phyloP scores from a whole-genome alignment of 2,888 invertebrate genomes.

The Caenorhabditis auriculariae region DNA sequence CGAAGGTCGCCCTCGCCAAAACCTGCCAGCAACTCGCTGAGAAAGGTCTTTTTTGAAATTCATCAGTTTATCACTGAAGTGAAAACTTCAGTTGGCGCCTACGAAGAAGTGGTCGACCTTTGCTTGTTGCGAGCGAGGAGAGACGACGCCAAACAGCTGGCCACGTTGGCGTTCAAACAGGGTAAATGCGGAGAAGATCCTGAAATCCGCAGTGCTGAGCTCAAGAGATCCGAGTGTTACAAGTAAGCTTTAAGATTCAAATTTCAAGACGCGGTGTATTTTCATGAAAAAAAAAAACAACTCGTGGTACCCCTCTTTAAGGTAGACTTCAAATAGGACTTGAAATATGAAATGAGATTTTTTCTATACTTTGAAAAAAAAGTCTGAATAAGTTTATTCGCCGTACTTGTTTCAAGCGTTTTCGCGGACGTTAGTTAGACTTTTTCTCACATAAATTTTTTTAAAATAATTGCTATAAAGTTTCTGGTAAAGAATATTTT shows the following conservation, averaged over 20 bases:
- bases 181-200: slow-evolving; percentile 23
- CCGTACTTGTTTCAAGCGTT: too few species aligned
- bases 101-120: slow-evolving; percentile 84
- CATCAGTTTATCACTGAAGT: not conserved
- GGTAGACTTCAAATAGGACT: too few species aligned
- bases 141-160: slow-evolving; percentile 85
- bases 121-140: slow-evolving; percentile 81
- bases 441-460: too few species aligned
- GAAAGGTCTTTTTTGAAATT: slow-evolving; percentile 3
- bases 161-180: slow-evolving; percentile 77
- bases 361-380: too few species aligned
- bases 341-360: too few species aligned
- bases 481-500: too few species aligned
- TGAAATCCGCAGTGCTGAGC: slow-evolving; percentile 24
- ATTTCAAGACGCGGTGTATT: too few species aligned
- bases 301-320: too few species aligned
- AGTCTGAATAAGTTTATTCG: too few species aligned
- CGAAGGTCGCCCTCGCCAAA: slow-evolving; percentile 39
- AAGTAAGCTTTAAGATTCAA: slow-evolving; percentile 12
- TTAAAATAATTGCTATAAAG: too few species aligned
- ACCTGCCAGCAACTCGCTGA: slow-evolving; percentile 34
- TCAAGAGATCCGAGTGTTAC: slow-evolving; percentile 20
- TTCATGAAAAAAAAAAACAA: too few species aligned
- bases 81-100: slow-evolving; percentile 71
- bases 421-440: too few species aligned